Evolutionary conservation across 1,140 invertebrate species (phyloP).

Genomic region (Phortica variegata): DNA sequence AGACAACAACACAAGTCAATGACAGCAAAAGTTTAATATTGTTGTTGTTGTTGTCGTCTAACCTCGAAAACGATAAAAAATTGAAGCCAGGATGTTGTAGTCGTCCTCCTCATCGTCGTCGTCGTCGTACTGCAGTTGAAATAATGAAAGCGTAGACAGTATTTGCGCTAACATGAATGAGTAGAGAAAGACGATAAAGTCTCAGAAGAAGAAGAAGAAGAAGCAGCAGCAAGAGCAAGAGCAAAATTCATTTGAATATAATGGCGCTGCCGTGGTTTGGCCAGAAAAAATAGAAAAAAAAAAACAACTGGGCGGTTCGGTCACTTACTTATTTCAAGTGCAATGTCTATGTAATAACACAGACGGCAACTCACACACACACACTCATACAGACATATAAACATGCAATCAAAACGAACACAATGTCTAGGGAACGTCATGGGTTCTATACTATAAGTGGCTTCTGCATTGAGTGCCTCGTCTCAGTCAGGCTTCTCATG

Average conservation of each 20-base stretch:
- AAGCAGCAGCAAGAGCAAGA: neutral
- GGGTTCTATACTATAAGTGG: no score
- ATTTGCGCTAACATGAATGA: no score
- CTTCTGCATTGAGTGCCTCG: no score
- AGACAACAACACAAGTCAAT: conserved; percentile 30
- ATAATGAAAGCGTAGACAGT: no score
- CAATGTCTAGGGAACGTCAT: conserved; percentile 13
- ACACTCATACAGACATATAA: no score
- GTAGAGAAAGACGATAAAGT: no score
- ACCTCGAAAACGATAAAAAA: conserved; percentile 47
- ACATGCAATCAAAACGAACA: conserved; percentile 25
- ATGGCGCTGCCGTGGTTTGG: conserved; percentile 27
- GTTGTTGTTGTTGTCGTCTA: conserved; percentile 42
- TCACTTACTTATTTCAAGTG: no score
- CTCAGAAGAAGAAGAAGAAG: conserved; percentile 22
- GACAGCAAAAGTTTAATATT: conserved; percentile 51
- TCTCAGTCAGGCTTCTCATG: no score
- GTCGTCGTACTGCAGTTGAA: no score
- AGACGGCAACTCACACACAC: no score
- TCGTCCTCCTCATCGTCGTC: no score
- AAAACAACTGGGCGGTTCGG: neutral
- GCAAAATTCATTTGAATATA: neutral
- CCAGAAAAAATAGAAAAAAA: conserved; percentile 16
- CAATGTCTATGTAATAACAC: no score
- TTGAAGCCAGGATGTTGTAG: conserved; percentile 46